phyloP scores from a whole-genome alignment of 1,140 invertebrate species.

The Diplogasteroides magnus region DNA sequence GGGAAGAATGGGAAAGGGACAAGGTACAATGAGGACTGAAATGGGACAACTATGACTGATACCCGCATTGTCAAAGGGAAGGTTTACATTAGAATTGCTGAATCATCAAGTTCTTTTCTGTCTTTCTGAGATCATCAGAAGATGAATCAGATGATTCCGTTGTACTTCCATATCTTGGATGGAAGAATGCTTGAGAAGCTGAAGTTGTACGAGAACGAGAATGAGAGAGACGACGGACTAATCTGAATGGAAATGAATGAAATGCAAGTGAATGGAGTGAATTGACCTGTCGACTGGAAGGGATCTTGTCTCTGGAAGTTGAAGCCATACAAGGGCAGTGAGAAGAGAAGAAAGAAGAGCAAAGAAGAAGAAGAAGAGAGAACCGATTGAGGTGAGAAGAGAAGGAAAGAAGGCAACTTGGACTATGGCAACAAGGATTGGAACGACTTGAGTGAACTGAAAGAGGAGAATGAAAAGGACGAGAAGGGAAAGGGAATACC shows the following conservation, averaged over 20 bases:
- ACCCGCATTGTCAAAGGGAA: too few relatives aligned
- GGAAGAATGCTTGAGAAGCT: background rate
- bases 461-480: background rate
- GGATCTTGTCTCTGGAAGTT: background rate
- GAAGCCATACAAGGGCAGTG: background rate
- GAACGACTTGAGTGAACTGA: conserved; percentile 24
- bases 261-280: background rate
- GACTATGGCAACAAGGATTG: conserved; percentile 18
- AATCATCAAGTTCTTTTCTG: too few relatives aligned
- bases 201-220: background rate
- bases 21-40: too few relatives aligned
- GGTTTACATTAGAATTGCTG: too few relatives aligned
- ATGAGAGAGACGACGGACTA: background rate
- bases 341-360: conserved; percentile 7
- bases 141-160: background rate
- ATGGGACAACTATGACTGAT: too few relatives aligned
- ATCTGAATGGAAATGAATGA: background rate
- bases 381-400: conserved; percentile 11
- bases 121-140: background rate
- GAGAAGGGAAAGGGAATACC: background rate
- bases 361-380: conserved; percentile 12
- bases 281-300: background rate
- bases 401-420: conserved; percentile 22
- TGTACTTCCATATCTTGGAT: background rate
- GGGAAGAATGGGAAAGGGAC: too few relatives aligned